Base-by-base conservation (phyloP, 2,888 invertebrate genomes). In the Hemithea aestivaria region DNA sequence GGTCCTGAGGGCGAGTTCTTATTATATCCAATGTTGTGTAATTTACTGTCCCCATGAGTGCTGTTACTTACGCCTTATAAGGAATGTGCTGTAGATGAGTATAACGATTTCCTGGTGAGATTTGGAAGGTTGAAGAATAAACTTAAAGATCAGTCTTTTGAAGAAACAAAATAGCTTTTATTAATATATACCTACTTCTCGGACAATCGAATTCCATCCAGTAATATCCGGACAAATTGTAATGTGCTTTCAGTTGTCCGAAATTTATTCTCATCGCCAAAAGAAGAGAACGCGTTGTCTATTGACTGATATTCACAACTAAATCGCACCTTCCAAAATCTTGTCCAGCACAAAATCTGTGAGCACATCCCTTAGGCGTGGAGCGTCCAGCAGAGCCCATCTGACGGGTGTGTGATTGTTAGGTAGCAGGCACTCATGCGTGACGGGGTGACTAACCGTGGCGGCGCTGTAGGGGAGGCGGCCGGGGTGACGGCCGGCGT, bases 361-460 rank as follows among this genome's bases (percentile, higher is more conserved):
- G 16, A 16, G 16, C 16, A 5, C 16, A 16, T 16, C 2, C 16
- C 16, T 2, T 16, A 16, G 16, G 16, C 16, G 16, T 16, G 3
- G 5, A 5, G 16, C 16, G 16, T 16, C 16, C 20, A 10, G 35
- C 31, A 37, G 37, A 37, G 37, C 37, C 37, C 37, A 37, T 51
- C 61, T 37, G 46, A 44, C 46, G 45, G 46, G 48, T 39, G 46
- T 78, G 63, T 77, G 73, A 16, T 80, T 75, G 78, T 71, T 78
- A 84, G 84, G 80, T 82, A 84, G 81, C 85, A 80, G 85, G 79
- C 84, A 85, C 85, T 84, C 83, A 87, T 87, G 85, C 85, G 85
- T 73, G 84, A 82, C 74, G 79, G 70, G 78, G 80, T 82, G 75
- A 81, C 74, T 82, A 83, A 81, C 76, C 81, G 84, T 74, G 81